Base-by-base conservation (phyloP, 2,888 invertebrate genomes). In the Coleophora deauratella region DNA sequence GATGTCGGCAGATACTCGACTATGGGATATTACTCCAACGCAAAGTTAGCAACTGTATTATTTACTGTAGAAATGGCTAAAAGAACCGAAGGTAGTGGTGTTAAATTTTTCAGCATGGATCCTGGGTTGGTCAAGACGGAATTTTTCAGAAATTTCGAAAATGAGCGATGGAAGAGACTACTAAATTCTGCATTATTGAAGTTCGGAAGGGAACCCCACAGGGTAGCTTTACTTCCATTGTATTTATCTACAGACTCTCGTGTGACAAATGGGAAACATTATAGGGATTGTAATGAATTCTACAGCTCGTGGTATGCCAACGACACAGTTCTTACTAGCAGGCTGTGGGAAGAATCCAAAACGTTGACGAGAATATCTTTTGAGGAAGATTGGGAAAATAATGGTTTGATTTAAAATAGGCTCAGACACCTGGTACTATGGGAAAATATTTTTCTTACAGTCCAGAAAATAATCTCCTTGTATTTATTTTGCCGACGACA, bases 81-180 rank as follows among this genome's bases (percentile, higher is more conserved):
- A 36, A 55, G 69, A 37, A 57, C 67, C 2, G 50, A 40, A 38
- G 66, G 61, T 0, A 64, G 89, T 27, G 90, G 90, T 9, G 90
- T 95, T 0, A 92, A 90, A 0, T 91, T 90, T 0, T 94, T 94
- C 66, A 94, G 92, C 54, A 84, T 95, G 57, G 95, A 95, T 78
- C 96, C 95, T 0, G 95, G 95, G 7, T 86, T 93, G 73, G 90
- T 92, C 36, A 91, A 91, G 61, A 90, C 92, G 0, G 91, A 91
- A 27, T 93, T 94, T 41, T 94, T 93, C 88, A 87, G 92, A 37
- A 90, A 73, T 45, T 57, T 55, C 2, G 58, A 65, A 0, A 63
- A 51, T 33, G 48, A 54, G 0, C 35, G 50, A 3, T 46, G 65
- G 35, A 64, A 54, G 38, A 51, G 44, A 6, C 33, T 62, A 3